phyloP scores from a whole-genome alignment of 1,140 invertebrate genomes.

The Aradophagus sp. region DNA sequence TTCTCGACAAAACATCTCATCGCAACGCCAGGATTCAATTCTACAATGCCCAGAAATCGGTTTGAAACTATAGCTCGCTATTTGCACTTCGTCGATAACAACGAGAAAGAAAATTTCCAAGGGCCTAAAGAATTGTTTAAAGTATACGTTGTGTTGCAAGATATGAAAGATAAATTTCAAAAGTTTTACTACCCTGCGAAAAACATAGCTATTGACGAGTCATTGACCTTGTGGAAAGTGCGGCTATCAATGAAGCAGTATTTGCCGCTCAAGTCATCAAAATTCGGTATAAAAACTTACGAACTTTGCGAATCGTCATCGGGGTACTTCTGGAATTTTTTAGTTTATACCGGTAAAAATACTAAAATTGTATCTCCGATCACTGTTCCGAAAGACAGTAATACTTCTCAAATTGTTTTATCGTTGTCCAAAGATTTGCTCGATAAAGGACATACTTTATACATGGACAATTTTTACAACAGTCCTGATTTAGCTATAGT shows the following conservation, averaged over 20 bases:
- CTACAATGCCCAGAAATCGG: conserved; percentile 51
- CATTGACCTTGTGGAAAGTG: conserved; percentile 57
- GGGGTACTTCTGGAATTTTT: conserved; percentile 53
- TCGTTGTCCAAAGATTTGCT: conserved; percentile 18
- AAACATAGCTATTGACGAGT: no score
- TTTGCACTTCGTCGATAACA: conserved; percentile 51
- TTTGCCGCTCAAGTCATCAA: conserved; percentile 54
- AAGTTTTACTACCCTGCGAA: no score
- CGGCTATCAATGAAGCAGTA: conserved; percentile 60
- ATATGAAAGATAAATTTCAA: no score
- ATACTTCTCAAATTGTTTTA: conserved; percentile 25
- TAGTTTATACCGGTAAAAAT: conserved; percentile 56
- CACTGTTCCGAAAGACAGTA: conserved; percentile 6
- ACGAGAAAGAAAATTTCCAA: conserved; percentile 12
- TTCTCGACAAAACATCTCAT: conserved; percentile 54
- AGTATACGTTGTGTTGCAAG: no score
- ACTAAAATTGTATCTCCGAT: conserved; percentile 17
- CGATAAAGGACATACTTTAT: conserved; percentile 32
- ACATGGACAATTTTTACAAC: conserved; percentile 35
- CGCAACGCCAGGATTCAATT: conserved; percentile 50
- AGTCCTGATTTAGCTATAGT: conserved; percentile 25
- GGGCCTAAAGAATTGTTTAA: no score
- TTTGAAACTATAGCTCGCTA: conserved; percentile 34
- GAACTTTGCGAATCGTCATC: conserved; percentile 55
- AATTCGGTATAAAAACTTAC: conserved; percentile 61